Base-by-base conservation (phyloP, 35 echinoderm and acorn worm species). In the Stichopus chloronotus region DNA sequence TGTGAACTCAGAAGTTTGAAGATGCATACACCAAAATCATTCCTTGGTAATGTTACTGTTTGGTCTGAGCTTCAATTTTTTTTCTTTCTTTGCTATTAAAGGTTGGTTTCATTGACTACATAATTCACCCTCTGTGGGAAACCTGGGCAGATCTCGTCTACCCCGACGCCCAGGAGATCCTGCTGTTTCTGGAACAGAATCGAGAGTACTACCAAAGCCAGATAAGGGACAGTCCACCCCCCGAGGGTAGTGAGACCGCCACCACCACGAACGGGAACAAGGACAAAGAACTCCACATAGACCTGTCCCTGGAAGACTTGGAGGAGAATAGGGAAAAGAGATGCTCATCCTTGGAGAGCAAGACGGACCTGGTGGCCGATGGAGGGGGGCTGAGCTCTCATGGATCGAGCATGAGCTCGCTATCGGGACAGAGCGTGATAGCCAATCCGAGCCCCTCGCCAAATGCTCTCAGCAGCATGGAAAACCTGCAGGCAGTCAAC, bases 21-120 rank as follows among this genome's bases (percentile, higher is more conserved):
- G 30, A 43, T 43, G 30, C 30, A 43, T 43, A 43, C 30, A 43
- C 30, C 30, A 43, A 43, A 43, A 3, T 43, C 30, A 43, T 43
- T 43, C 30, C 30, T 3, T 43, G 30, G 30, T 43, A 43, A 43
- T 43, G 0, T 43, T 43, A 43, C 30, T 3, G 3, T 43, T 43
- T 43, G 30, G 30, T 43, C 30, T 43, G 30, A 43, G 30, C 30
- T 43, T 1, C 30, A 43, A 43, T 43, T 89, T 25, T 89, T 78
- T 25, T 81, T 69, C 7, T 63, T 82, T 74, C 9, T 24, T 43
- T 43, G 1, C 3, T 43, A 3, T 43, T 3, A 43, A 52, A 98
- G 97, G 97, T 98, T 91, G 97, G 97, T 20, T 98, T 98, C 88
- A 98, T 98, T 24, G 97, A 98, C 86, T 98, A 87, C 91, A 98